Evolutionary conservation across 1,140 invertebrate genomes (phyloP).

Genomic region (Hycleus cichorii): DNA sequence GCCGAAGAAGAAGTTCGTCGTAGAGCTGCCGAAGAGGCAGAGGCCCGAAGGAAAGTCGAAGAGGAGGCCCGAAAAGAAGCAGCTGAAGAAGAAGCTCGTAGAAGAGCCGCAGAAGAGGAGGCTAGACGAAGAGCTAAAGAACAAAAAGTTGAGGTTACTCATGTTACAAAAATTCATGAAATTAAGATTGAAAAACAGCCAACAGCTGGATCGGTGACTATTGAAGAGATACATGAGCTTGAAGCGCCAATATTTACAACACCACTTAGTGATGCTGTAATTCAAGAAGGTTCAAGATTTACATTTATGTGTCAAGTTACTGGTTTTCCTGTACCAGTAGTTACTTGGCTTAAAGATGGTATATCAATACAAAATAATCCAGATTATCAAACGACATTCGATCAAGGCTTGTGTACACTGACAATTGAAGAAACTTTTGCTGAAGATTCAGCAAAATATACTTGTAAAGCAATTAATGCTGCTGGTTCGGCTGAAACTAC

Average conservation of each 20-base stretch:
- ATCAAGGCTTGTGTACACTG: slow-evolving; percentile 66
- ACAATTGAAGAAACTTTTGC: slow-evolving; percentile 64
- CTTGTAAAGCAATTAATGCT: slow-evolving; percentile 61
- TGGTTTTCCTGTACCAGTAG: slow-evolving; percentile 75
- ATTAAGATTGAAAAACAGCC: slow-evolving; percentile 42
- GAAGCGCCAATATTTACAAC: slow-evolving; percentile 53
- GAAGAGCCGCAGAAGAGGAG: slow-evolving; percentile 37
- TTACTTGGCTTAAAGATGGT: slow-evolving; percentile 67
- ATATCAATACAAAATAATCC: slow-evolving; percentile 48
- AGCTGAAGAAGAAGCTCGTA: slow-evolving; percentile 39
- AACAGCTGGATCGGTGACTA: slow-evolving; percentile 46
- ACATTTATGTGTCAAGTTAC: slow-evolving; percentile 40
- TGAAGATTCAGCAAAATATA: slow-evolving; percentile 75
- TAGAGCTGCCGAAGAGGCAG: slow-evolving; percentile 19
- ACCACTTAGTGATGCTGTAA: slow-evolving; percentile 59
- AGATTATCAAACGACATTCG: slow-evolving; percentile 51
- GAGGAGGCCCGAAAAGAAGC: slow-evolving; percentile 14
- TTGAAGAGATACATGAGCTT: slow-evolving; percentile 7
- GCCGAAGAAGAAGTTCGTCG: slow-evolving; percentile 20
- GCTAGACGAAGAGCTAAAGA: slow-evolving; percentile 16
- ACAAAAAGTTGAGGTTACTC: slow-evolving; percentile 21
- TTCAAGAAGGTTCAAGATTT: slow-evolving; percentile 56
- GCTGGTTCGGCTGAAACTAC: slow-evolving; percentile 64
- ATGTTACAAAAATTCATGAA: slow-evolving; percentile 25
- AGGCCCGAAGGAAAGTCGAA: slow-evolving; percentile 5